Percentiles rank a stretch among this genome's conserved stretches.
phyloP scores from a whole-genome alignment of 53 echinoderm and acorn worm genomes.

The Holothuria leucospilota region DNA sequence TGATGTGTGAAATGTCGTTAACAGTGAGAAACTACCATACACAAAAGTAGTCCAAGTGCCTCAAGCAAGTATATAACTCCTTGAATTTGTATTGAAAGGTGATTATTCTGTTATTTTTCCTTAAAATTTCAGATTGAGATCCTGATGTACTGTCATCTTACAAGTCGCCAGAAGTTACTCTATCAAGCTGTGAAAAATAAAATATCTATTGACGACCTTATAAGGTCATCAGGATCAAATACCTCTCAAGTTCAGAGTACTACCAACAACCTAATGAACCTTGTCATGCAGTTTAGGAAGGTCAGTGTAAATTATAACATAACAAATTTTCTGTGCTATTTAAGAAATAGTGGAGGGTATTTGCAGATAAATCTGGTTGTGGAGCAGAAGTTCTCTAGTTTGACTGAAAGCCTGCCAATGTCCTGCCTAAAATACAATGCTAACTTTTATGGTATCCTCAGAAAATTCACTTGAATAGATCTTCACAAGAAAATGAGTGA shows the following conservation, averaged over 20 bases:
- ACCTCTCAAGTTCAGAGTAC: constrained; percentile 58
- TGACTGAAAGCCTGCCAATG: too few relatives aligned
- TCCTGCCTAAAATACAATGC: too few relatives aligned
- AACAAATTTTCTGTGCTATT: background rate
- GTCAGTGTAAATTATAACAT: constrained; percentile 24
- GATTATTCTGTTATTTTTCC: too few relatives aligned
- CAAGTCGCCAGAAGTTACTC: constrained; percentile 84
- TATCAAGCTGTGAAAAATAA: constrained; percentile 95
- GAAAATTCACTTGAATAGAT: too few relatives aligned
- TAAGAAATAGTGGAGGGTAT: background rate
- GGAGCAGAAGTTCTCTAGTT: too few relatives aligned
- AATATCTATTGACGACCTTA: constrained; percentile 98
- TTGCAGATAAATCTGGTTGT: background rate
- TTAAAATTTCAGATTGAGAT: constrained; percentile 84
- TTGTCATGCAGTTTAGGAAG: constrained; percentile 99
- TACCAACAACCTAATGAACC: constrained; percentile 97
- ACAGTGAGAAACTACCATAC: too few relatives aligned
- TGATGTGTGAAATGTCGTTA: too few relatives aligned
- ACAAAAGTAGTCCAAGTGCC: too few relatives aligned
- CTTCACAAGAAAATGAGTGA: too few relatives aligned
- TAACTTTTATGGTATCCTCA: too few relatives aligned
- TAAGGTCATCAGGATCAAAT: constrained; percentile 63
- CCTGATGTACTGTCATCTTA: constrained; percentile 94
- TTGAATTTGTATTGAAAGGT: too few relatives aligned
- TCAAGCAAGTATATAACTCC: too few relatives aligned